Conservation (phyloP, 1,140 invertebrate genomes). For the Rhagoletis pomonella region DNA sequence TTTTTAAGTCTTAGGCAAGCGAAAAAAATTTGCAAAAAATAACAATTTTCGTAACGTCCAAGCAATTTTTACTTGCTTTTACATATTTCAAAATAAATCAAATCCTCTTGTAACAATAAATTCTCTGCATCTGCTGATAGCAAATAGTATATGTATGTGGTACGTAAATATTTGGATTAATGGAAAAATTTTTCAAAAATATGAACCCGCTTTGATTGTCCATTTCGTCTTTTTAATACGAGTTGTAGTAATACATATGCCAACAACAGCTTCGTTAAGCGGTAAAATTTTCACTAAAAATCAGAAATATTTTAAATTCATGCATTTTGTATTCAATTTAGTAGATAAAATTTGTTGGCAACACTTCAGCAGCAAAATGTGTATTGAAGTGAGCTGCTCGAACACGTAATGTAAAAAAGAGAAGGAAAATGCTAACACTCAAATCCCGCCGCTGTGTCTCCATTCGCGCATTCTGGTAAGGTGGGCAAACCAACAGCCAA, state of each 20-base stretch:
- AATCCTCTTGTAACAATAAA: not conserved
- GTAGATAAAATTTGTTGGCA: too few species aligned
- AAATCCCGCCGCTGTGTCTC: too few species aligned
- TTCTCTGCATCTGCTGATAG: not conserved
- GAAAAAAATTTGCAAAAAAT: not conserved
- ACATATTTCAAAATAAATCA: not conserved
- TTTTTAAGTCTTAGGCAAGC: not conserved
- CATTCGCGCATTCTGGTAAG: too few species aligned
- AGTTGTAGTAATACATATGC: slow-evolving; percentile 27
- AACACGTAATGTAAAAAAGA: too few species aligned
- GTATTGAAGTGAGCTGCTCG: too few species aligned
- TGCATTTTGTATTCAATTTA: too few species aligned
- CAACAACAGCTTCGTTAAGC: slow-evolving; percentile 26
- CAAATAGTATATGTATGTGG: not conserved
- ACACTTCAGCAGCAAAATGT: too few species aligned
- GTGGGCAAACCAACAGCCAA: too few species aligned
- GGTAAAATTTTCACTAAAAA: not conserved
- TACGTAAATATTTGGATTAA: not conserved
- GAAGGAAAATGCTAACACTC: too few species aligned
- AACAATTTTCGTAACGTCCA: not conserved
- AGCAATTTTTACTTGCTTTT: not conserved
- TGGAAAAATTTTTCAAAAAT: slow-evolving; percentile 23
- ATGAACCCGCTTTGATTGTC: slow-evolving; percentile 39
- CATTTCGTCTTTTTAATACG: slow-evolving; percentile 31
- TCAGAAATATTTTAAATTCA: not conserved